Conservation (phyloP, 2,888 invertebrate species). For the Nemotelus pantherinus region DNA sequence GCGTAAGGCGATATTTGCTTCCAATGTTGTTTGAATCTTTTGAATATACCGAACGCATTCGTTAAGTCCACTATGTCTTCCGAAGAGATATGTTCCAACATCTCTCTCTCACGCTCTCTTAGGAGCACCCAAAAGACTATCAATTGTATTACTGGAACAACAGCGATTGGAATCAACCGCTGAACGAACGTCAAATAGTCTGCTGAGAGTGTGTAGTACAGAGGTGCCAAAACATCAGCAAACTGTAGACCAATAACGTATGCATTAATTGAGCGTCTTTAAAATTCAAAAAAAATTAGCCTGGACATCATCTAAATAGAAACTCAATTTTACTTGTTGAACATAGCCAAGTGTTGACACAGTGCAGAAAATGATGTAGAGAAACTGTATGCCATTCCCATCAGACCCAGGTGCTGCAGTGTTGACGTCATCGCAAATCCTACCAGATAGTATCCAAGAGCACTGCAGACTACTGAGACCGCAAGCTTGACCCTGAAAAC, state of each 20-base stretch:
- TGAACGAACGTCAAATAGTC: not conserved
- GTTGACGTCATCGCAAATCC: not conserved
- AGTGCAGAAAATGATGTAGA: not conserved
- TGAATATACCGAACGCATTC: not conserved
- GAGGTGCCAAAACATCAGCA: not conserved
- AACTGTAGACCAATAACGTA: not conserved
- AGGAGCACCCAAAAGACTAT: not conserved
- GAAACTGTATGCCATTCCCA: not conserved
- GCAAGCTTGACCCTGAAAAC: not conserved
- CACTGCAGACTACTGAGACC: not conserved
- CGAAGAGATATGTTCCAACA: not conserved
- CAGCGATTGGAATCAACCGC: not conserved
- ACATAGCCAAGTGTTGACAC: not conserved
- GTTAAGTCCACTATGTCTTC: not conserved
- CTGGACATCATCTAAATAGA: not conserved
- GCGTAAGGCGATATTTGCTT: not conserved
- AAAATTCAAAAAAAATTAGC: not conserved
- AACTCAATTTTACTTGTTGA: not conserved
- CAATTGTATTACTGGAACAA: not conserved
- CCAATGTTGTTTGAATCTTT: not conserved
- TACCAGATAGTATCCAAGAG: not conserved
- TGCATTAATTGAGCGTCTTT: not conserved
- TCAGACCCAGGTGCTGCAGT: not conserved
- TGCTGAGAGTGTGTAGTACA: not conserved
- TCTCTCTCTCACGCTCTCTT: not conserved